Evolutionary conservation across 1,140 invertebrate genomes (phyloP), one percentile per base, ranked within the genome.

Genomic region (Drosophila punjabiensis): DNA sequence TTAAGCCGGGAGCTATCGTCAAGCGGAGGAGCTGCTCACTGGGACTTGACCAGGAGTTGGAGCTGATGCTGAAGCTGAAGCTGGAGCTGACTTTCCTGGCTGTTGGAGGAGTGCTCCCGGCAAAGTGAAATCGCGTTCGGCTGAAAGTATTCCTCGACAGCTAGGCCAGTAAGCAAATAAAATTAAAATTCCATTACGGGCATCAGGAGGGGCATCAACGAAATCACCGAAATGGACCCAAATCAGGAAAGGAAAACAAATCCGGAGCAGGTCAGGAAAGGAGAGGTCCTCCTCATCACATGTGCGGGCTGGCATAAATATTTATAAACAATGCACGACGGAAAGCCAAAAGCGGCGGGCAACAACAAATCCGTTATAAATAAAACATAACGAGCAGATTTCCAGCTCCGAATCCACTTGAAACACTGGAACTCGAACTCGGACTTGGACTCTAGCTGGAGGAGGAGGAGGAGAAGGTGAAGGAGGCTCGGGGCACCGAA

Each of bases 281-380:
- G 50, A 53, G 65, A 59, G 60, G 35, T 79, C 58, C 35, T 50
- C 53, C 48, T 47, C 41, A 24, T 69, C 52, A 69, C 55, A 18
- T 45, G 13, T 43, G 48, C 35, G 41, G 43, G 6, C 20, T 48
- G 39, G 52, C 75, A 88, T 88, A 88, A 88, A 88, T 88, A 88
- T 88, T 88, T 88, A 88, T 81, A 88, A 84, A 87, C 80, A 83
- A 80, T 76, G 73, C 37, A 70, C 48, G 58, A 77, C 58, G 79
- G 48, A 73, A 48, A 74, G 68, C 64, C 61, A 69, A 59, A 50
- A 47, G 79, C 58, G 63, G 37, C 56, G 35, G 64, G 39, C 81
- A 71, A 67, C 76, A 76, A 84, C 82, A 88, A 89, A 88, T 88
- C 81, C 81, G 85, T 89, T 88, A 88, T 88, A 88, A 88, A 88